These are phyloP conservation scores for Pristionchus mayeri DNA, from an alignment of 2,888 invertebrate genomes.

Conservation along the genomic window DNA sequence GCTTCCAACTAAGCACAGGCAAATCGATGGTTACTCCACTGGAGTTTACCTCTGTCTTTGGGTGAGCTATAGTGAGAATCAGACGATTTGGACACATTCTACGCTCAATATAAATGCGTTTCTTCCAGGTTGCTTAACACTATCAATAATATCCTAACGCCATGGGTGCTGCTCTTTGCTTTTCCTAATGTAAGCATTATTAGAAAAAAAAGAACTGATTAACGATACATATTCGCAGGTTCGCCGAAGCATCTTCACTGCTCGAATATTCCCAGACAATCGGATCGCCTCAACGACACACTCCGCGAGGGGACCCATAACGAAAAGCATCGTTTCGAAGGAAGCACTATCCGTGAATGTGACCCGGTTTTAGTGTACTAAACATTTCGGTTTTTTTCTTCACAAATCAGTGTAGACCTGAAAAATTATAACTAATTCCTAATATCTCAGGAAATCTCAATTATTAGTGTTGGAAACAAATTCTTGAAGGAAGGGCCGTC, in stretches of 20 bases:
- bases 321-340: neutral
- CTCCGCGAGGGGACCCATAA: too few species aligned
- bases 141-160: conserved; percentile 24
- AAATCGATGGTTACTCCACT: neutral
- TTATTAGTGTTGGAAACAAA: too few species aligned
- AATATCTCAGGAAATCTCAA: too few species aligned
- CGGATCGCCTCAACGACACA: neutral
- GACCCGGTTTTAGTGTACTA: neutral
- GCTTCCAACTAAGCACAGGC: neutral
- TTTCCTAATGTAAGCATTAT: conserved; percentile 10
- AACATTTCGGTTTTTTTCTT: neutral
- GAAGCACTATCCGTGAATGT: neutral
- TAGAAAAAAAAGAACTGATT: neutral
- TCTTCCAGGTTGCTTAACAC: conserved; percentile 5
- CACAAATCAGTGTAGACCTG: neutral
- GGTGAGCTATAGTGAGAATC: neutral
- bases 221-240: neutral
- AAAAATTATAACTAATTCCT: too few species aligned
- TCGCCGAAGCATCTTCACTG: neutral
- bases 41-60: neutral
- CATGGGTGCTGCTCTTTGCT: conserved; percentile 22
- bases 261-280: neutral
- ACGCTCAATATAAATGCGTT: too few species aligned
- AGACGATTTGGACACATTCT: neutral
- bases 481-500: too few species aligned